These are phyloP conservation scores for Rhogogaster chlorosoma DNA, from an alignment of 2,888 invertebrate species.

Conservation along the genomic window DNA sequence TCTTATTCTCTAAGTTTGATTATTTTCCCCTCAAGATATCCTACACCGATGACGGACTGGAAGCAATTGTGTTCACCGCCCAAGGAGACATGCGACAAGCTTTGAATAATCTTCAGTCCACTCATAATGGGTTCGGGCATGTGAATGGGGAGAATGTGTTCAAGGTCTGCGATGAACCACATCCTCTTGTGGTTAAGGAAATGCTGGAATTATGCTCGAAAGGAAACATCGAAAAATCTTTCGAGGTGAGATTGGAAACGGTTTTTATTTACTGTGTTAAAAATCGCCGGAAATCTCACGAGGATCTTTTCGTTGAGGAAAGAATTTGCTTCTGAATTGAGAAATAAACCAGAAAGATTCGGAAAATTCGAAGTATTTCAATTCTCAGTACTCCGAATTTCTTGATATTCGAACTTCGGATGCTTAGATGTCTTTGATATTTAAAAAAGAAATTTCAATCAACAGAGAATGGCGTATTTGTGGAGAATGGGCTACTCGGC, in stretches of 20 bases:
- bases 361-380: not conserved
- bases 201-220: slow-evolving; percentile 93
- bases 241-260: slow-evolving; percentile 80
- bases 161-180: slow-evolving; percentile 99
- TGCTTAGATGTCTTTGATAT: not conserved
- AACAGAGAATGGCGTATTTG: slow-evolving; percentile 89
- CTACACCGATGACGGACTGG: slow-evolving; percentile 94
- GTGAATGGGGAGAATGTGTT: slow-evolving; percentile 97
- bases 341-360: not conserved
- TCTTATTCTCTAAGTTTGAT: not conserved
- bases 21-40: slow-evolving; percentile 80
- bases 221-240: slow-evolving; percentile 92
- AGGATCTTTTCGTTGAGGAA: not conserved
- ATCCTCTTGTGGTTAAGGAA: slow-evolving; percentile 94
- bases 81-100: slow-evolving; percentile 99
- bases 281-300: not conserved
- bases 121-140: slow-evolving; percentile 93
- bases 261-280: not conserved
- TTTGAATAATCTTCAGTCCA: slow-evolving; percentile 97
- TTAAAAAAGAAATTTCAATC: slow-evolving; percentile 56
- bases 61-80: slow-evolving; percentile 98
- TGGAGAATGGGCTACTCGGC: slow-evolving; percentile 97
- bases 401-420: not conserved
- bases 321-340: not conserved
- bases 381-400: slow-evolving; percentile 8